These are phyloP conservation scores for Phymorhynchus buccinoides DNA, from an alignment of 1,140 invertebrate genomes.

Conservation along the genomic window DNA sequence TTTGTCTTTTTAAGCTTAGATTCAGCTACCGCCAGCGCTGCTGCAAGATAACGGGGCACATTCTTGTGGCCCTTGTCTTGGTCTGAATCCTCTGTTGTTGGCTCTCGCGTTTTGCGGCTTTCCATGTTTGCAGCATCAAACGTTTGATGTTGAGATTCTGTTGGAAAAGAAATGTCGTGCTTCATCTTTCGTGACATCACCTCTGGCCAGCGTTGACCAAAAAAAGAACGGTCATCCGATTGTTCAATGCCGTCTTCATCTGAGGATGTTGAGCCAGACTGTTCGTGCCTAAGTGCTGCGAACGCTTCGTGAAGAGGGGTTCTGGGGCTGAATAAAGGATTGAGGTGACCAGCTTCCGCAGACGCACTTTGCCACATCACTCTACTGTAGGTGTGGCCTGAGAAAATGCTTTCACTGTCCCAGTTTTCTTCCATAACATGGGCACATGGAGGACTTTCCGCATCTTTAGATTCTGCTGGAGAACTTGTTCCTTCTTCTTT, in stretches of 20 bases:
- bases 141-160: not conserved
- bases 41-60: not conserved
- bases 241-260: not conserved
- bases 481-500: not conserved
- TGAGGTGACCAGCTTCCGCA: not conserved
- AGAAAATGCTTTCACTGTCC: not conserved
- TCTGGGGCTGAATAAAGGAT: not conserved
- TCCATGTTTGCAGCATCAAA: not conserved
- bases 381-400: not conserved
- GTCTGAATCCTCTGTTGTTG: not conserved
- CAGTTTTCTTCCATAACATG: not conserved
- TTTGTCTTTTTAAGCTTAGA: not conserved
- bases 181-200: not conserved
- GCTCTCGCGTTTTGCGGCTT: not conserved
- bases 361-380: constrained; percentile 5
- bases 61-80: not conserved
- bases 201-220: not conserved
- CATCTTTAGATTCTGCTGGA: not conserved
- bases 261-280: not conserved
- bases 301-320: not conserved
- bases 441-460: not conserved
- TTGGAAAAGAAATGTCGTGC: not conserved
- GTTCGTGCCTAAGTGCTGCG: not conserved
- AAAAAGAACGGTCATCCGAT: not conserved
- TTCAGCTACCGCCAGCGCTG: not conserved